A percentile compares a stretch with the other conserved stretches of the same genome.
Evolutionary conservation across 2,797 vertebrate genomes (phyloP).

Genomic region (Dallia pectoralis): DNA sequence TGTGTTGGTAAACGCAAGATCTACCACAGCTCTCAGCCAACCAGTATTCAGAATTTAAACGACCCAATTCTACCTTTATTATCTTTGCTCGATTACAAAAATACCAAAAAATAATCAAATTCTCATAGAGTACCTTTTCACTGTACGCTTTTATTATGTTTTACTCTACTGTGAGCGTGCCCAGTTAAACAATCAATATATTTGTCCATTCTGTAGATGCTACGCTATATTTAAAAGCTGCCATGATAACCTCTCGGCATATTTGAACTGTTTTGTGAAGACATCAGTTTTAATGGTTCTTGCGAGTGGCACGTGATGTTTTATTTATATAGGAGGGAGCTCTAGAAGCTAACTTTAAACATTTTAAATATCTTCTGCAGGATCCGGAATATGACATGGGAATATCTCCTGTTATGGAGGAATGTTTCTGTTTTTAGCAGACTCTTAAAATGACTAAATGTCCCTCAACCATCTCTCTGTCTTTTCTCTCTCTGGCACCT

Average conservation of each 20-base stretch:
- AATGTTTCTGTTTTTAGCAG: conserved; percentile 43
- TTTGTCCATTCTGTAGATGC: conserved; percentile 7
- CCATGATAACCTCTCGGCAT: background rate
- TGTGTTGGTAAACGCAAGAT: too few species aligned
- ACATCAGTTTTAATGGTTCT: conserved; percentile 11
- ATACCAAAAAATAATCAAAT: too few species aligned
- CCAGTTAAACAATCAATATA: background rate
- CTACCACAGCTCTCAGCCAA: too few species aligned
- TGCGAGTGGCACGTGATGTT: conserved; percentile 2
- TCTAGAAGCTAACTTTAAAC: conserved; percentile 27
- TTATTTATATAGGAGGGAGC: too few species aligned
- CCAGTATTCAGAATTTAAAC: too few species aligned
- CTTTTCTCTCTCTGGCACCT: conserved; percentile 6
- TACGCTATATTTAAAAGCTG: conserved; percentile 16
- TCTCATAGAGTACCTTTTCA: background rate
- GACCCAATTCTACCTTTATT: too few species aligned
- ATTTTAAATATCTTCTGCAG: conserved; percentile 11
- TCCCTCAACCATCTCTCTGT: conserved; percentile 19
- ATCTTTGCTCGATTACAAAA: too few species aligned
- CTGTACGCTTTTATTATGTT: background rate
- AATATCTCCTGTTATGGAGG: conserved; percentile 24
- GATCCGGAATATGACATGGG: conserved; percentile 25
- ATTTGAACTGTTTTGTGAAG: conserved; percentile 18
- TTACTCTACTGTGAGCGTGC: background rate
- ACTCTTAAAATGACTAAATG: conserved; percentile 32